Percentiles rank a stretch among this genome's conserved stretches.
These are phyloP conservation scores for Pteropus rufus DNA, from an alignment of 2,797 vertebrate species.

Conservation along the genomic window DNA sequence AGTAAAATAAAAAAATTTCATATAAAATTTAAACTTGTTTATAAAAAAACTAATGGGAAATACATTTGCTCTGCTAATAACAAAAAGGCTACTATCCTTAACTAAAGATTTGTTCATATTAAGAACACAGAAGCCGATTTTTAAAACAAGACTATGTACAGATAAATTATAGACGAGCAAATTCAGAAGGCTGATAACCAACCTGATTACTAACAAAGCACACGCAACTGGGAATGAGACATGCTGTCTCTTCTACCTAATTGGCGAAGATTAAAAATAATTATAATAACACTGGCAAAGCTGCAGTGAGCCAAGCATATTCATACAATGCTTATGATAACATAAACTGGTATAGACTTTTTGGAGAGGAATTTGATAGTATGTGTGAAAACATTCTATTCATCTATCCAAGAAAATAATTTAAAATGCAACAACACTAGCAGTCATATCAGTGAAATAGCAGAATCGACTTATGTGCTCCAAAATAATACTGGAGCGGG, in stretches of 20 bases:
- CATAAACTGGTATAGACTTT: not conserved
- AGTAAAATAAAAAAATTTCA: not conserved
- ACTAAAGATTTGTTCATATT: not conserved
- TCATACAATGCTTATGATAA: not conserved
- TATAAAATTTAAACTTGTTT: slow-evolving; percentile 18
- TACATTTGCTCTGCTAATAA: not conserved
- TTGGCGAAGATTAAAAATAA: not conserved
- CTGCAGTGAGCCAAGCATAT: not conserved
- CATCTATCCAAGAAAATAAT: slow-evolving; percentile 1
- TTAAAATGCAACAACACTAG: not conserved
- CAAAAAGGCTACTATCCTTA: slow-evolving; percentile 9
- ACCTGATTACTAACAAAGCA: not conserved
- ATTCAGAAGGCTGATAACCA: not conserved
- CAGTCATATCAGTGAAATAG: not conserved
- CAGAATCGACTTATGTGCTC: not conserved
- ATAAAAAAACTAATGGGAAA: slow-evolving; percentile 14
- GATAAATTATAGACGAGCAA: not conserved
- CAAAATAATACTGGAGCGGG: not conserved
- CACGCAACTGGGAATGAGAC: not conserved
- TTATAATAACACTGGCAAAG: not conserved
- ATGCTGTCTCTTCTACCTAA: not conserved
- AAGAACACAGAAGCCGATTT: not conserved
- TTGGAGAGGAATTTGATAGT: not conserved
- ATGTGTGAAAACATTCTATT: not conserved
- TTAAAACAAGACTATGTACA: slow-evolving; percentile 1